Percentiles rank a stretch among this genome's conserved stretches.
Evolutionary conservation across 2,797 vertebrate genomes (phyloP).

Genomic region (Liasis olivaceus): DNA sequence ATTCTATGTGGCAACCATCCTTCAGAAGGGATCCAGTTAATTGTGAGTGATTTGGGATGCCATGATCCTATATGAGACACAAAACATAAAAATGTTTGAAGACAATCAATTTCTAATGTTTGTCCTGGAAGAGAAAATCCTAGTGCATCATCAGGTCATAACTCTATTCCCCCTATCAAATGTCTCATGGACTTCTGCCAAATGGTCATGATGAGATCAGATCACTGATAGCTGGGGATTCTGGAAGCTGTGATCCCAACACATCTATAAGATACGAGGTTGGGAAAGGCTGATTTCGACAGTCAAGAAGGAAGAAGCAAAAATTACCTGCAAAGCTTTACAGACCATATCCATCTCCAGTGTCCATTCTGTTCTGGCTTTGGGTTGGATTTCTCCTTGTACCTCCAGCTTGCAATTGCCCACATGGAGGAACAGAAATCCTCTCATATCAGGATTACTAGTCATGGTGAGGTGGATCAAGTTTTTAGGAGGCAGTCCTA

Average conservation of each 20-base stretch:
- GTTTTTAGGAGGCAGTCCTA: constrained; percentile 72
- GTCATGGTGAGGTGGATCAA: constrained; percentile 61
- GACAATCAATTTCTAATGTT: background rate
- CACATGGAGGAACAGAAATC: constrained; percentile 70
- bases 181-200: background rate
- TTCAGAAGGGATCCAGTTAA: constrained; percentile 74
- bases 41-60: constrained; percentile 64
- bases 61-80: constrained; percentile 49
- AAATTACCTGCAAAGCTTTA: constrained; percentile 74
- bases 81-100: background rate
- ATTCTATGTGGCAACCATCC: constrained; percentile 64
- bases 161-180: background rate
- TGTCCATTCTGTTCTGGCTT: constrained; percentile 67
- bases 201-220: background rate
- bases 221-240: too few species aligned
- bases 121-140: background rate
- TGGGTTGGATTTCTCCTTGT: constrained; percentile 50
- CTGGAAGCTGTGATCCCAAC: too few species aligned
- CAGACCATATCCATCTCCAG: constrained; percentile 76
- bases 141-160: background rate
- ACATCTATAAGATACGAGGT: too few species aligned
- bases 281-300: too few species aligned
- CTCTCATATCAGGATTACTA: constrained; percentile 40
- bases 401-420: constrained; percentile 76
- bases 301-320: background rate